These are phyloP conservation scores for Leptopilina clavipes DNA, from an alignment of 1,140 invertebrate species.

Conservation along the genomic window DNA sequence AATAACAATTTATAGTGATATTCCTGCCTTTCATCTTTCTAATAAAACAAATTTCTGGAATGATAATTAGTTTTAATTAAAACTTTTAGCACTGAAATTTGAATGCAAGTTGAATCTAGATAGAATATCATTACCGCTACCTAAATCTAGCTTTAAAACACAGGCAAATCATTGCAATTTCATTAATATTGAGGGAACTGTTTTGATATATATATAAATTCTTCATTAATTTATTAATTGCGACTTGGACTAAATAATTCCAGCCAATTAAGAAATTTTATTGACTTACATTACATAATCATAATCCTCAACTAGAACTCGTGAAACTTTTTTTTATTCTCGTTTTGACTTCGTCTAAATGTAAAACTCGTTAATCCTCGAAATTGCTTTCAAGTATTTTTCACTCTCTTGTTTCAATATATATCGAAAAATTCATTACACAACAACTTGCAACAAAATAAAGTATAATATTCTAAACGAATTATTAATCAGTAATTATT, in stretches of 20 bases:
- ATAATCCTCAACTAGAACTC: too few relatives aligned
- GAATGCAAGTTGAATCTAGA: background rate
- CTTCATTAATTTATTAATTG: background rate
- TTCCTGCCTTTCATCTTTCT: background rate
- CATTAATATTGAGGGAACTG: background rate
- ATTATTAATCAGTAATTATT: too few relatives aligned
- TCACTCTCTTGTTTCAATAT: too few relatives aligned
- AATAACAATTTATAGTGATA: too few relatives aligned
- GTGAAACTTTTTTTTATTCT: background rate
- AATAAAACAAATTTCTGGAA: background rate
- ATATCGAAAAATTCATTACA: too few relatives aligned
- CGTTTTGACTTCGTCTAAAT: background rate
- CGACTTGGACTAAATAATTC: background rate
- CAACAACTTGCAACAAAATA: too few relatives aligned
- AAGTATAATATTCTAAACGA: too few relatives aligned
- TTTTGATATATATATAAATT: background rate
- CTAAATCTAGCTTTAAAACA: background rate
- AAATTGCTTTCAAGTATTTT: too few relatives aligned
- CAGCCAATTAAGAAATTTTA: too few relatives aligned
- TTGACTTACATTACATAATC: too few relatives aligned
- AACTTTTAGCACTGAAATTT: slow-evolving; percentile 1
- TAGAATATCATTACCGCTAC: background rate
- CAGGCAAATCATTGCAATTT: background rate
- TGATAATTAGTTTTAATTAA: slow-evolving; percentile 2
- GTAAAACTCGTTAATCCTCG: too few relatives aligned